These are phyloP conservation scores for Chymomyza fuscimana DNA, from an alignment of 2,888 invertebrate species.

Conservation along the genomic window DNA sequence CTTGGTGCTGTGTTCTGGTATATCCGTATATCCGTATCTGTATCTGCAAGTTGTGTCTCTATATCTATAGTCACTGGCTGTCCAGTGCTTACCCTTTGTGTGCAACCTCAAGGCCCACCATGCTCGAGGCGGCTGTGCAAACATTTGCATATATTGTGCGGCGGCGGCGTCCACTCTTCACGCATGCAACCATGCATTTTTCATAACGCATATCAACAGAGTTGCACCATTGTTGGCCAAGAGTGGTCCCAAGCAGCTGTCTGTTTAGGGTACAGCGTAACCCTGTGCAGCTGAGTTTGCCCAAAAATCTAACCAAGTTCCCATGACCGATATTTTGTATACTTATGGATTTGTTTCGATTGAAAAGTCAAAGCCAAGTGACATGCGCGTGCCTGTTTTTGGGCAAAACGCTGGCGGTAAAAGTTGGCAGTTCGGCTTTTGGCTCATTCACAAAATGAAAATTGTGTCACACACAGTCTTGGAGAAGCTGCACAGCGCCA, in stretches of 20 bases:
- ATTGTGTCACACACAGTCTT: conserved; percentile 56
- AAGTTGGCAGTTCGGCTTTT: conserved; percentile 48
- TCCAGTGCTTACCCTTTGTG: conserved; percentile 64
- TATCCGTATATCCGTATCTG: neutral
- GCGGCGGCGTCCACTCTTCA: conserved; percentile 32
- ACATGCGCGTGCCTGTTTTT: conserved; percentile 53
- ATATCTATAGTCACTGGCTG: conserved; percentile 18
- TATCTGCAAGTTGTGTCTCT: neutral
- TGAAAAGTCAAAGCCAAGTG: conserved; percentile 8
- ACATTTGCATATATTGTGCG: conserved; percentile 56
- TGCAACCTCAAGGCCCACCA: conserved; percentile 44
- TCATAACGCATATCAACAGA: conserved; percentile 59
- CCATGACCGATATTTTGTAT: conserved; percentile 66
- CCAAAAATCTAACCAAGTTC: conserved; percentile 56
- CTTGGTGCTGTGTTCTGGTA: neutral
- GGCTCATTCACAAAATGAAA: conserved; percentile 70
- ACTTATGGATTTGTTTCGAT: conserved; percentile 7
- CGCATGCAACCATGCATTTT: conserved; percentile 58
- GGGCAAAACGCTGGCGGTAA: conserved; percentile 54
- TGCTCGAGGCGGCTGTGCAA: conserved; percentile 48
- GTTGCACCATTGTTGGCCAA: conserved; percentile 52
- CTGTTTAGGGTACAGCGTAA: neutral
- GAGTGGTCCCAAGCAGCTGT: conserved; percentile 25
- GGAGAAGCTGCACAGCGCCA: conserved; percentile 10
- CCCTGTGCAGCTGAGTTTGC: conserved; percentile 3